phyloP scores from a whole-genome alignment of 1,140 invertebrate genomes.

The Carposina sasakii region DNA sequence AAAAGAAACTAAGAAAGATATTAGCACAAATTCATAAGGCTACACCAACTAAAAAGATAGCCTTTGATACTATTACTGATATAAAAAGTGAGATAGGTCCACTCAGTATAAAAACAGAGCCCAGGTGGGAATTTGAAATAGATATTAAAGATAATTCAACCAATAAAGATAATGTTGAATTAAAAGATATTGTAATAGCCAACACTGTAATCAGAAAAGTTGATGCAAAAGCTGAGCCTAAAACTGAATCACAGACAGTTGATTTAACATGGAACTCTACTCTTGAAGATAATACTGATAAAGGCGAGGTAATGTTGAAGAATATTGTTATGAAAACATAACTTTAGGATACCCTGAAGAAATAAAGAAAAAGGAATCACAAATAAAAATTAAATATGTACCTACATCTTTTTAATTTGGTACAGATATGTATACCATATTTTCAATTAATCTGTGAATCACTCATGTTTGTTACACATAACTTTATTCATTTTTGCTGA shows the following conservation, averaged over 20 bases:
- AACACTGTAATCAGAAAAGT: slow-evolving; percentile 63
- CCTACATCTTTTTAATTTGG: too few relatives aligned
- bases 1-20: slow-evolving; percentile 49
- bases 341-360: too few relatives aligned
- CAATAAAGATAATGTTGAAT: slow-evolving; percentile 40
- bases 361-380: too few relatives aligned
- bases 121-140: slow-evolving; percentile 63
- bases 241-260: slow-evolving; percentile 22
- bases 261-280: slow-evolving; percentile 21
- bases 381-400: too few relatives aligned
- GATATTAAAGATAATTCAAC: slow-evolving; percentile 34
- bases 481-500: too few relatives aligned
- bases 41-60: slow-evolving; percentile 58
- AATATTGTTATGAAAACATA: too few relatives aligned
- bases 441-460: too few relatives aligned
- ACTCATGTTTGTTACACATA: too few relatives aligned
- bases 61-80: slow-evolving; percentile 61
- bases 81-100: slow-evolving; percentile 65
- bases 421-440: too few relatives aligned
- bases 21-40: slow-evolving; percentile 34
- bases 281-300: too few relatives aligned
- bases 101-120: slow-evolving; percentile 50
- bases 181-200: slow-evolving; percentile 59
- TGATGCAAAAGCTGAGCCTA: slow-evolving; percentile 23
- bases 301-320: too few relatives aligned